Evolutionary conservation across 2,797 vertebrate species (phyloP), one percentile per base, ranked within the genome.

Genomic region (Enteromius afrohamiltoni): DNA sequence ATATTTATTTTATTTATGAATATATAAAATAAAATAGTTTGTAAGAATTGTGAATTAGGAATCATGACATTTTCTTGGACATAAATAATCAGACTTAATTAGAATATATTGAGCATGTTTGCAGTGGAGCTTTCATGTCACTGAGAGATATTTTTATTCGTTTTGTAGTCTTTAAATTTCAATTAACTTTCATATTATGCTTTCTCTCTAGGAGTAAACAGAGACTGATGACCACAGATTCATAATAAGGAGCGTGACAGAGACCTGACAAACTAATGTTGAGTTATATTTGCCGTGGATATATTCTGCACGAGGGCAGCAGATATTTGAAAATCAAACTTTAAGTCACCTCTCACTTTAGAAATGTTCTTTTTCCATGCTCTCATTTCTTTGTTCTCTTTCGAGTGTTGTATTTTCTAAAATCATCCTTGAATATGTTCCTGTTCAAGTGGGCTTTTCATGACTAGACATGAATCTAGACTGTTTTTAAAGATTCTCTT

Each of bases 291-390:
- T 47, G 81, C 82, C 31, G 67, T 53, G 45, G 82, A 83, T 79
- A 26, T 75, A 42, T 21, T 58, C 65, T 13, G 83, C 80, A 73
- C 60, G 60, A 88, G 40, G 64, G 87, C 89, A 78, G 85, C 85
- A 82, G 55, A 71, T 51, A 77, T 84, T 76, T 85, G 2, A 91
- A 91, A 88, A 94, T 93, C 92, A 94, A 94, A 85, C 92, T 90
- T 65, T 93, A 91, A 74, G 89, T 90, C 69, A 92, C 89, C 14
- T 92, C 89, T 87, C 90, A 93, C 88, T 93, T 92, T 78, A 90
- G 93, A 90, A 91, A 88, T 89, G 88, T 93, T 90, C 88, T 92
- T n/a, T 94, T 93, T 83, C 90, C 91, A 67, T 90, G 90, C 88
- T 94, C 93, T 74, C 82, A 91, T 87, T 92, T 92, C 87, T 93